Conservation (phyloP, 2,113 vertebrate species). For the Callospermophilus lateralis region DNA sequence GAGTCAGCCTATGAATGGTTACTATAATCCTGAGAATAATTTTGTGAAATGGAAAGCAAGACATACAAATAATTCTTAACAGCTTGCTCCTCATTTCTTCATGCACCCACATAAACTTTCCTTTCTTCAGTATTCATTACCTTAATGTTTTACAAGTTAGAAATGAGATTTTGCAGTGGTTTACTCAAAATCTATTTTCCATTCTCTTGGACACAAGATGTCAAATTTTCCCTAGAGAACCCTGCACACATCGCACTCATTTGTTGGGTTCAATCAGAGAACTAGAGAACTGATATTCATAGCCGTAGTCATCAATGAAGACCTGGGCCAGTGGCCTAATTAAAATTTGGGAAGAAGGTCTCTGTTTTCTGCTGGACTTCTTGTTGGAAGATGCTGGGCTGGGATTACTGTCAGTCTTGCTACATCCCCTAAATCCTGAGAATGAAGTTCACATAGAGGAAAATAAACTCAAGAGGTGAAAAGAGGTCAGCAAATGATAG, state of each 20-base stretch:
- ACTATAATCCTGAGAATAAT: not conserved
- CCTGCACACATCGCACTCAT: fast-evolving
- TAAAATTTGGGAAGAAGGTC: not conserved
- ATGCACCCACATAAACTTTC: not conserved
- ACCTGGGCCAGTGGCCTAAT: too few relatives aligned
- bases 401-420: not conserved
- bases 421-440: not conserved
- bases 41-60: not conserved
- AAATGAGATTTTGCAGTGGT: not conserved
- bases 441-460: not conserved
- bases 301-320: too few relatives aligned
- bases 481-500: not conserved
- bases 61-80: not conserved
- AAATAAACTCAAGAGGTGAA: not conserved
- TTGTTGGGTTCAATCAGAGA: not conserved
- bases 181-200: not conserved
- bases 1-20: not conserved
- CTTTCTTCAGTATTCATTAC: not conserved
- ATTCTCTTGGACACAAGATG: not conserved
- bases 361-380: not conserved
- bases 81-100: not conserved
- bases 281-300: not conserved
- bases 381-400: not conserved
- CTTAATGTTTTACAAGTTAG: not conserved
- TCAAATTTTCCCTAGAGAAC: not conserved